These are phyloP conservation scores for Crematogaster levior DNA, from an alignment of 2,888 invertebrate genomes.

Conservation along the genomic window DNA sequence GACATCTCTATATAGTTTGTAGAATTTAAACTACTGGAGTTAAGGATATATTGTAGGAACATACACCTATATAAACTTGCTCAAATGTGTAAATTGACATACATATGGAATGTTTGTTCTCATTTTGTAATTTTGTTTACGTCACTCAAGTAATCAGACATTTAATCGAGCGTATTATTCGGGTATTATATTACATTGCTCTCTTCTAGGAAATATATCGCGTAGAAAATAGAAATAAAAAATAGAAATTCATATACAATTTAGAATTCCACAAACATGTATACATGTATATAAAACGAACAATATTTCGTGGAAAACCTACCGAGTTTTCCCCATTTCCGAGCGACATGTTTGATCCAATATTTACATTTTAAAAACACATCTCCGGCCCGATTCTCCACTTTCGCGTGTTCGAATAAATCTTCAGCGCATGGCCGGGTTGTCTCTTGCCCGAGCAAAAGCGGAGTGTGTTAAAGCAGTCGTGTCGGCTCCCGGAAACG, in stretches of 20 bases:
- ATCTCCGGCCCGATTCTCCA: conserved; percentile 28
- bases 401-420: conserved; percentile 48
- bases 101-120: not conserved
- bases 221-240: not conserved
- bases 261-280: conserved; percentile 26
- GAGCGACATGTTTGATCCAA: not conserved
- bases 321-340: not conserved
- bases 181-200: not conserved
- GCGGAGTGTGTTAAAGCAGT: conserved; percentile 56
- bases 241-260: not conserved
- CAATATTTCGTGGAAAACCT: conserved; percentile 5
- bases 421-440: conserved; percentile 29
- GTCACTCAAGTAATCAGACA: not conserved
- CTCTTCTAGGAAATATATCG: not conserved
- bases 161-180: not conserved
- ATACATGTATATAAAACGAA: too few species aligned
- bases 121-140: not conserved
- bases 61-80: not conserved
- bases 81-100: not conserved
- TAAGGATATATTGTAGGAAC: not conserved
- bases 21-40: not conserved
- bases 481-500: conserved; percentile 64
- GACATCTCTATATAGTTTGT: not conserved
- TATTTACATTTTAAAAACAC: conserved; percentile 53
- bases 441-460: conserved; percentile 30